Percentiles rank a stretch among this genome's conserved stretches.
Conservation (phyloP, 2,888 invertebrate species). For the Abrostola tripartita region DNA sequence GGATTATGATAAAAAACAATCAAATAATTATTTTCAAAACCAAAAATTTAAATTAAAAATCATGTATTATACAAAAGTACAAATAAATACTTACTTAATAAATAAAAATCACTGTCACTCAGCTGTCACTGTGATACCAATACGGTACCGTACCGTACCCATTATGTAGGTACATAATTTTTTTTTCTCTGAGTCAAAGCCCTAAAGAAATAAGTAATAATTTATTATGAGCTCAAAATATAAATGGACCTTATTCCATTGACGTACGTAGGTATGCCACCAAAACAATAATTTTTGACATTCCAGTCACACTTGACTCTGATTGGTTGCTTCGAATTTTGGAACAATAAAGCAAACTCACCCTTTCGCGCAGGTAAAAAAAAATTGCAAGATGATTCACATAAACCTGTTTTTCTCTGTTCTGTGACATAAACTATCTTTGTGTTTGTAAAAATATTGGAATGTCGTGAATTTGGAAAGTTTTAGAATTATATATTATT, state of each 20-base stretch:
- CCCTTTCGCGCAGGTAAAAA: constrained; percentile 10
- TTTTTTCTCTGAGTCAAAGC: no score
- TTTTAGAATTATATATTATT: no score
- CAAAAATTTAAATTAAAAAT: constrained; percentile 14
- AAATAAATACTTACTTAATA: constrained; percentile 27
- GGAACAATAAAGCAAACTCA: constrained; percentile 15
- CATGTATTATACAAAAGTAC: constrained; percentile 23
- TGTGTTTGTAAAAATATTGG: no score
- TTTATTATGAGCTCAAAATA: no score
- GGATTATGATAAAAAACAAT: constrained; percentile 24
- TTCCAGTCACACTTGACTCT: constrained; percentile 9
- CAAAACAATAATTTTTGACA: background rate
- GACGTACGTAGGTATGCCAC: no score
- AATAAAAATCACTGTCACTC: constrained; percentile 22
- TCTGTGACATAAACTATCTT: no score
- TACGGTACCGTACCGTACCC: constrained; percentile 15
- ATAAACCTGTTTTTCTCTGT: no score
- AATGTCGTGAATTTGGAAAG: no score
- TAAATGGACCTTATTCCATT: no score
- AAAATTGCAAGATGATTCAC: no score
- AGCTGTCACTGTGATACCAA: no score
- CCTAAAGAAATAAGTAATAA: no score
- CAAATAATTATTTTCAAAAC: constrained; percentile 16
- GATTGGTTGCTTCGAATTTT: constrained; percentile 11
- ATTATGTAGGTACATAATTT: constrained; percentile 11